Evolutionary conservation across 2,888 invertebrate genomes (phyloP).

Genomic region (Lithophane semibrunnea): DNA sequence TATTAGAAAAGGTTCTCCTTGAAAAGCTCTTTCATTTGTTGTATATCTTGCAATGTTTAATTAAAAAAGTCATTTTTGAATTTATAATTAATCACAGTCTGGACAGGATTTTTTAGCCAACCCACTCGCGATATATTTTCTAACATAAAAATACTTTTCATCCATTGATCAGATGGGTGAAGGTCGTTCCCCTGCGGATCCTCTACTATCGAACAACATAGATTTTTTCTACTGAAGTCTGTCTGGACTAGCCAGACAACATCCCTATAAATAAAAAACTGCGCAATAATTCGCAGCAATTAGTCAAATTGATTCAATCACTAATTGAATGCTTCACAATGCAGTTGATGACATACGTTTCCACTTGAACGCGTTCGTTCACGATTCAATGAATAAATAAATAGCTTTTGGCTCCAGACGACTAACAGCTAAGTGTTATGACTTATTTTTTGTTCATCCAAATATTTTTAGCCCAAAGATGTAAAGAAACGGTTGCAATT

Average conservation of each 20-base stretch:
- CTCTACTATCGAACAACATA: background rate
- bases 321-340: conserved; percentile 85
- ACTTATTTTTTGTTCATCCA: conserved; percentile 67
- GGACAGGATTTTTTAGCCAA: no score
- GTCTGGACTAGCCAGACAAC: conserved; percentile 1
- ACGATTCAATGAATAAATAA: conserved; percentile 85
- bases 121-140: no score
- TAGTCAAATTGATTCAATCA: conserved; percentile 67
- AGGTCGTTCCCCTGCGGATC: no score
- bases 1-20: no score
- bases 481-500: conserved; percentile 28
- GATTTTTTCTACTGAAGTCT: no score
- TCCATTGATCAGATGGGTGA: no score
- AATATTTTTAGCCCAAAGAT: conserved; percentile 18
- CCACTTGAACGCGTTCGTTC: conserved; percentile 79
- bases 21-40: no score
- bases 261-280: conserved; percentile 25
- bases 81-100: no score
- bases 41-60: no score
- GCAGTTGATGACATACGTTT: conserved; percentile 77
- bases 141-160: no score
- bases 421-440: conserved; percentile 49
- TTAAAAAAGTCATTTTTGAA: no score
- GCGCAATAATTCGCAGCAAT: conserved; percentile 62
- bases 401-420: conserved; percentile 76